Evolutionary conservation across 2,797 vertebrate species (phyloP).

Genomic region (Coregonus suidteri): DNA sequence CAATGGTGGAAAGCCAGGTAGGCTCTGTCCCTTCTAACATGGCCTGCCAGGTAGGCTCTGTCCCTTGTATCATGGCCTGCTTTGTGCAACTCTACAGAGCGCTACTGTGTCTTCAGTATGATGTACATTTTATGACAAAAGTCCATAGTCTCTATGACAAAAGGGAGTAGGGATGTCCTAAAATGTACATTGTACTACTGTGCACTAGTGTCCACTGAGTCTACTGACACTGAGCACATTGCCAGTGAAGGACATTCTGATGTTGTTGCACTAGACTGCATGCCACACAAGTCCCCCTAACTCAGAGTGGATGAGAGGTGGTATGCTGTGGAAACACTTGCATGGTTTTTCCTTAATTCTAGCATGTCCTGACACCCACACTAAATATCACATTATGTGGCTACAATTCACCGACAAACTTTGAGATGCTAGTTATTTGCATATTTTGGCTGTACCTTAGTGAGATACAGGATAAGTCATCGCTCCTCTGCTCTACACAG

Average conservation of each 20-base stretch:
- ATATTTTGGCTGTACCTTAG: not conserved
- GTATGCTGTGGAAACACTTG: not conserved
- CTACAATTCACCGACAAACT: not conserved
- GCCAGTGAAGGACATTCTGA: too few relatives aligned
- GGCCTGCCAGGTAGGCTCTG: too few relatives aligned
- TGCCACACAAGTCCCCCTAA: not conserved
- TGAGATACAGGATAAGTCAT: too few relatives aligned
- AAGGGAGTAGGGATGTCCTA: not conserved
- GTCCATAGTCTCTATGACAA: too few relatives aligned
- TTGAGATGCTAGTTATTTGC: not conserved
- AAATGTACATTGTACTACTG: not conserved
- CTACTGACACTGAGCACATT: too few relatives aligned
- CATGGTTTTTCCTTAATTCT: not conserved
- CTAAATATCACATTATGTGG: not conserved
- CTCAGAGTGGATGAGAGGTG: not conserved
- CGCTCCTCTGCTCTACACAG: too few relatives aligned
- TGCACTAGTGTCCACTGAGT: too few relatives aligned
- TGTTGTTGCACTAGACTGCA: not conserved
- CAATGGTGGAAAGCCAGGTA: conserved; percentile 80
- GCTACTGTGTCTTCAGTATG: not conserved
- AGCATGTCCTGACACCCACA: not conserved
- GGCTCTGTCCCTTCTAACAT: conserved; percentile 38
- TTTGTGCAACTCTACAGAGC: conserved; percentile 20
- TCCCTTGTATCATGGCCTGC: conserved; percentile 33
- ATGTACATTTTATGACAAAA: not conserved